Evolutionary conservation across 2,113 vertebrate species (phyloP).

Genomic region (Phylloscopus whistleri): DNA sequence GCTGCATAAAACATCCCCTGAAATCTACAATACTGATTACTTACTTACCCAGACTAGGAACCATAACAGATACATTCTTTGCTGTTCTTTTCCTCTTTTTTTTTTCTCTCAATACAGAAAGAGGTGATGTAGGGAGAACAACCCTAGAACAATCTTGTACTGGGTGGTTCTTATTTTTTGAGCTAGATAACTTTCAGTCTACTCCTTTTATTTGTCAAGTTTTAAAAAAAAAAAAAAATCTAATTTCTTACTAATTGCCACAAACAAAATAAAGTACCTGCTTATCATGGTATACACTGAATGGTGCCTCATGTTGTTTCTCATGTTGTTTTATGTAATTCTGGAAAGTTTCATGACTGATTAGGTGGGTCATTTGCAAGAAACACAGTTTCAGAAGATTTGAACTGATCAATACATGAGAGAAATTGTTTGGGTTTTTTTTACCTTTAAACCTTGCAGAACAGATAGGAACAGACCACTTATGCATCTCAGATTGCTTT

Average conservation of each 20-base stretch:
- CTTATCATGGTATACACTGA: not conserved
- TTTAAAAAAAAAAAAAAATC: not conserved
- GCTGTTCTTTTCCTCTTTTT: not conserved
- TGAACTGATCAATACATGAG: not conserved
- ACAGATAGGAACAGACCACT: not conserved
- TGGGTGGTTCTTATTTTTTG: not conserved
- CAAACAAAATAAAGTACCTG: not conserved
- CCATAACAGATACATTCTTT: accelerated
- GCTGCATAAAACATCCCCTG: not conserved
- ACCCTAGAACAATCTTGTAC: not conserved
- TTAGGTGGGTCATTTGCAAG: not conserved
- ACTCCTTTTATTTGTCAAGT: not conserved
- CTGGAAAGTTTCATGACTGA: not conserved
- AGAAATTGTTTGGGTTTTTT: not conserved
- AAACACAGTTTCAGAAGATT: not conserved
- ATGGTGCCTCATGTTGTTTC: not conserved
- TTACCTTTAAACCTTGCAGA: not conserved
- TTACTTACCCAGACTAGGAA: not conserved
- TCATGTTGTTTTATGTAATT: not conserved
- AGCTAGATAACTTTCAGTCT: not conserved
- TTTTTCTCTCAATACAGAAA: not conserved
- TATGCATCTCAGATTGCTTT: not conserved
- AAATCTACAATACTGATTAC: not conserved
- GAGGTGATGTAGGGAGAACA: not conserved
- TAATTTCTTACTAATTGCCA: not conserved